Base-by-base conservation (phyloP, 2,113 vertebrate genomes). In the Phrynosoma blainvillii region DNA sequence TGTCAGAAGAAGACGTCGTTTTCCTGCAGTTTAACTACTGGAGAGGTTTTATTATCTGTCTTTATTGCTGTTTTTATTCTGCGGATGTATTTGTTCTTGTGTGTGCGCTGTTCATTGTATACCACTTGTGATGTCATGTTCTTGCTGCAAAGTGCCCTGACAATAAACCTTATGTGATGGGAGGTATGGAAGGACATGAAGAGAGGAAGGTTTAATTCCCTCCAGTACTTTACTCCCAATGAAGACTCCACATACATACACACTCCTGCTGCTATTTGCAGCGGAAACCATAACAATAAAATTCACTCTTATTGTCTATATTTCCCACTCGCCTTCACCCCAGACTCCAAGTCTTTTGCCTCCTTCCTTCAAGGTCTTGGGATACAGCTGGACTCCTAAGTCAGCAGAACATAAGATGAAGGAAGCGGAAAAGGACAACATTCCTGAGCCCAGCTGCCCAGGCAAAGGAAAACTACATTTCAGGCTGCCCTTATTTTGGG, bases 331-430 rank as follows among this genome's bases (percentile, higher is more conserved):
- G 1, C 23, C 54, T 76, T 10, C 7, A 23, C 71, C 52, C n/a
- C 10, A 59, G 13, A 75, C 18, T 21, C 25, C 74, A 36, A 18
- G 32, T 11, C 25, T n/a, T n/a, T 56, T 47, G 52, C n/a, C 21
- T 11, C 42, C 82, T 73, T 54, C 66, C 42, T 30, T 71, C 36
- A 13, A 75, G 36, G 54, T 18, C 21, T 74, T 42, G 59, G 84
- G 73, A 76, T 85, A 54, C 84, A 85, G 84, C 84, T 77, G 84
- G 21, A n/a, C 16, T 20, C 25, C 11, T 47, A 42, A 77, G 36
- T 40, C 73, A 77, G 23, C 4, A 4, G 56, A 47, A 62, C 40
- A 13, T 36, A n/a, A 0, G 32, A 21, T 85, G 32, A 62, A 65
- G 73, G 73, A 77, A 47, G 25, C 25, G 1, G 25, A 27, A 52